These are phyloP conservation scores for Zaprionus lineosus DNA, from an alignment of 2,888 invertebrate species.

Conservation along the genomic window DNA sequence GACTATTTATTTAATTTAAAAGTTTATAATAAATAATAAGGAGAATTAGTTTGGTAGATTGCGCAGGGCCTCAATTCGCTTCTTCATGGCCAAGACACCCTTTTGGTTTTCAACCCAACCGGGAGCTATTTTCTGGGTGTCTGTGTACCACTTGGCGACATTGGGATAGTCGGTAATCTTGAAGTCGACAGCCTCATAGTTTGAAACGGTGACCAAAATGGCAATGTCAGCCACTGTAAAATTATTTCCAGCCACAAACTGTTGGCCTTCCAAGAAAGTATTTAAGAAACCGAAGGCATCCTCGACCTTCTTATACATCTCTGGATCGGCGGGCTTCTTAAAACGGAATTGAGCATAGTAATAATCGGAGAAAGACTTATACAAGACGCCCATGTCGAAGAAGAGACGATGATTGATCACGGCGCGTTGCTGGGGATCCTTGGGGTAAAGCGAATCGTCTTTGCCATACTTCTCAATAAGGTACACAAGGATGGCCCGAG, in stretches of 20 bases:
- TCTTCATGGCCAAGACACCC: constrained; percentile 84
- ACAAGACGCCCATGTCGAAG: constrained; percentile 90
- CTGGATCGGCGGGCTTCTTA: constrained; percentile 86
- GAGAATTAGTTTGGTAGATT: constrained; percentile 83
- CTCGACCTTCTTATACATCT: constrained; percentile 87
- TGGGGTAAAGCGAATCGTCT: constrained; percentile 88
- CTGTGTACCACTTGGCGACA: constrained; percentile 86
- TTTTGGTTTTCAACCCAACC: constrained; percentile 85
- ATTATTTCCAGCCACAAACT: constrained; percentile 88
- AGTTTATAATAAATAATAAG: neutral
- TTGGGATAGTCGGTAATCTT: constrained; percentile 88
- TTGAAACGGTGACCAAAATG: constrained; percentile 87
- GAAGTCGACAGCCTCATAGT: constrained; percentile 86
- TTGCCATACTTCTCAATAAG: constrained; percentile 91
- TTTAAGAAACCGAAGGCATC: constrained; percentile 88
- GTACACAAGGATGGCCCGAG: constrained; percentile 91
- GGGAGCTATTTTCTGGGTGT: constrained; percentile 84
- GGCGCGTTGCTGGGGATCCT: constrained; percentile 88
- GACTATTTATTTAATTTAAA: neutral
- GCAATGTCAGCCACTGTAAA: constrained; percentile 91
- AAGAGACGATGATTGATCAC: constrained; percentile 90
- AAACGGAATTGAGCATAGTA: constrained; percentile 86
- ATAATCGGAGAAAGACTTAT: constrained; percentile 87
- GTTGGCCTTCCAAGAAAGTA: constrained; percentile 87
- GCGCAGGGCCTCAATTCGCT: constrained; percentile 36